Evolutionary conservation across 2,888 invertebrate species (phyloP).

Genomic region (Augochlorella aurata): DNA sequence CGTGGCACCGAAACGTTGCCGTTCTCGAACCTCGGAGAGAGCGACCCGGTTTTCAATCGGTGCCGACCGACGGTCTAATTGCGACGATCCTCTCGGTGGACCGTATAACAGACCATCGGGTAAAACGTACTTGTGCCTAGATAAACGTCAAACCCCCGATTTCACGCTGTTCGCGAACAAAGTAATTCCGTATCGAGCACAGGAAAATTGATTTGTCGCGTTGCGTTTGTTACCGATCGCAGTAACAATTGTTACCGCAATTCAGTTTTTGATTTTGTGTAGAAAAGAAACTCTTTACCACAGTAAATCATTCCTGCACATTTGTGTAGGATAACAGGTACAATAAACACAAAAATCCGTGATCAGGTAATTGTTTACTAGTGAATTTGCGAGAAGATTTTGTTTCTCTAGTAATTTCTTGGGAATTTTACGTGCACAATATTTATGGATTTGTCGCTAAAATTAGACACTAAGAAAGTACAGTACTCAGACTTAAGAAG

Average conservation of each 20-base stretch:
- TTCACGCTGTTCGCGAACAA: conserved; percentile 11
- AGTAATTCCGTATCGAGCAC: conserved; percentile 60
- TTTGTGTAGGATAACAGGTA: no score
- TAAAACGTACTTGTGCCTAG: conserved; percentile 54
- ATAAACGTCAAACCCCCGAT: conserved; percentile 36
- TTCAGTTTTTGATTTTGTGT: no score
- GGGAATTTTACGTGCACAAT: no score
- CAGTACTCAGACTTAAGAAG: no score
- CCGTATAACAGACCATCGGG: conserved; percentile 42
- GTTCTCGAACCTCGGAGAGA: conserved; percentile 52
- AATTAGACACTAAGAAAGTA: no score
- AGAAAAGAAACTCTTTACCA: no score
- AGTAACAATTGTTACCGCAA: not conserved
- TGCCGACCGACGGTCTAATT: conserved; percentile 61
- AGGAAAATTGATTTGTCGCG: conserved; percentile 55
- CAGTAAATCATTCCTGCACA: no score
- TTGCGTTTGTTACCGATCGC: not conserved
- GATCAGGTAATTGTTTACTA: no score
- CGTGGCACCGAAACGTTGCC: conserved; percentile 52
- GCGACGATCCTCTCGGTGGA: conserved; percentile 43
- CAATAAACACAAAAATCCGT: no score
- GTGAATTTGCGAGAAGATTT: no score
- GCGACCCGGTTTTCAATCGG: conserved; percentile 54
- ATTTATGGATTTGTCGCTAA: no score
- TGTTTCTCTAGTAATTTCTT: no score